These are phyloP conservation scores for Myotis planiceps DNA, from an alignment of 2,797 vertebrate genomes.

Conservation along the genomic window DNA sequence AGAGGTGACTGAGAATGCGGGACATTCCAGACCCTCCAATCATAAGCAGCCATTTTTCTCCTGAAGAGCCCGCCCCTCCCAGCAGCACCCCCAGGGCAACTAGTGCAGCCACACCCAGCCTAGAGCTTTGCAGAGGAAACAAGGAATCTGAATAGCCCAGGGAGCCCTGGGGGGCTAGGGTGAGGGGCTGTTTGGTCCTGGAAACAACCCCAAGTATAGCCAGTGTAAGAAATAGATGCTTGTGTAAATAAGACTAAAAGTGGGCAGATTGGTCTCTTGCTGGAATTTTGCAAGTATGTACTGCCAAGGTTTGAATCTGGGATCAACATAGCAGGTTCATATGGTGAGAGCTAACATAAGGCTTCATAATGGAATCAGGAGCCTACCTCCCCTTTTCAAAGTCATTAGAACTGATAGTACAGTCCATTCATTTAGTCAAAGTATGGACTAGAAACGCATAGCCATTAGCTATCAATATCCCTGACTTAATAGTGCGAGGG, in stretches of 20 bases:
- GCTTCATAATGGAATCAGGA: constrained; percentile 61
- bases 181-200: no score
- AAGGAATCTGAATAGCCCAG: no score
- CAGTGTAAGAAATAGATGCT: no score
- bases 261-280: constrained; percentile 69
- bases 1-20: no score
- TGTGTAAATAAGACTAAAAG: not conserved
- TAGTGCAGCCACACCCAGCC: no score
- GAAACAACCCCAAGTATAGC: no score
- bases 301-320: constrained; percentile 64
- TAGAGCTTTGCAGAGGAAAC: no score
- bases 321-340: constrained; percentile 75
- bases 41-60: no score
- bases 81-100: no score
- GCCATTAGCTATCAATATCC: constrained; percentile 68
- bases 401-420: constrained; percentile 65
- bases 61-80: no score
- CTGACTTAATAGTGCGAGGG: constrained; percentile 53
- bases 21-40: no score
- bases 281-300: constrained; percentile 80
- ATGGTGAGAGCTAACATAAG: constrained; percentile 68
- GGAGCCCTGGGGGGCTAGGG: no score
- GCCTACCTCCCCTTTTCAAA: constrained; percentile 58
- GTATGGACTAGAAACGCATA: constrained; percentile 59
- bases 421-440: constrained; percentile 33